phyloP scores from a whole-genome alignment of 2,113 vertebrate species.

The Dasyurus viverrinus region DNA sequence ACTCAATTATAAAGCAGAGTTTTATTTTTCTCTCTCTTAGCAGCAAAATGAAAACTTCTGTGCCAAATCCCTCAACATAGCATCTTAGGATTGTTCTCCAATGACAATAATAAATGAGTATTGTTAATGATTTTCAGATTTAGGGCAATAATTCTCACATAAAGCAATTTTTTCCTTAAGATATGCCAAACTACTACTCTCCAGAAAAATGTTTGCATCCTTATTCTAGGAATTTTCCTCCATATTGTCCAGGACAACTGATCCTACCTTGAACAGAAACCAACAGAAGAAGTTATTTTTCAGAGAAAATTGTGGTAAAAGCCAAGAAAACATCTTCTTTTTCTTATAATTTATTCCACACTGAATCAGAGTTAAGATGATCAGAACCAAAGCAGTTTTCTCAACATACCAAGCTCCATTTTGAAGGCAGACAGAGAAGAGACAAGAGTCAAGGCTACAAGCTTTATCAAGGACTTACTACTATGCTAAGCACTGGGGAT shows the following conservation, averaged over 20 bases:
- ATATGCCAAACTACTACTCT: conserved; percentile 77
- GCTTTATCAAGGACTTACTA: neutral
- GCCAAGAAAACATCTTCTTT: conserved; percentile 74
- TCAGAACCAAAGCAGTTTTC: conserved; percentile 12
- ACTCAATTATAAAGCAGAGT: conserved; percentile 49
- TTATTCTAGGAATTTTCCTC: conserved; percentile 61
- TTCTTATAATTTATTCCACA: conserved; percentile 63
- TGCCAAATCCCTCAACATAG: conserved; percentile 60
- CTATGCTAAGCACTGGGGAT: neutral
- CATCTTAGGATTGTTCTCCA: conserved; percentile 61
- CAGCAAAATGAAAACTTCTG: conserved; percentile 48
- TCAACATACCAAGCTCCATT: neutral
- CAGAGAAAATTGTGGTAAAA: conserved; percentile 62
- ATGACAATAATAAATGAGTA: conserved; percentile 78
- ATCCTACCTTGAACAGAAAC: conserved; percentile 72
- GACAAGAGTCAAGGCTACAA: neutral
- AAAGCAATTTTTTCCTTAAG: conserved; percentile 79
- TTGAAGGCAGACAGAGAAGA: neutral
- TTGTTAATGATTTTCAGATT: conserved; percentile 81
- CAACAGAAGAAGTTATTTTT: conserved; percentile 70
- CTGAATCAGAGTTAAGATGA: conserved; percentile 61
- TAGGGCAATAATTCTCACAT: conserved; percentile 74
- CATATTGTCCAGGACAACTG: conserved; percentile 44
- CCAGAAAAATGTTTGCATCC: conserved; percentile 63
- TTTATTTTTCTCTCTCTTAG: conserved; percentile 53